A percentile compares a stretch with the other conserved stretches of the same genome.
Conservation (phyloP, 2,113 vertebrate species). For the Hipposideros armiger region DNA sequence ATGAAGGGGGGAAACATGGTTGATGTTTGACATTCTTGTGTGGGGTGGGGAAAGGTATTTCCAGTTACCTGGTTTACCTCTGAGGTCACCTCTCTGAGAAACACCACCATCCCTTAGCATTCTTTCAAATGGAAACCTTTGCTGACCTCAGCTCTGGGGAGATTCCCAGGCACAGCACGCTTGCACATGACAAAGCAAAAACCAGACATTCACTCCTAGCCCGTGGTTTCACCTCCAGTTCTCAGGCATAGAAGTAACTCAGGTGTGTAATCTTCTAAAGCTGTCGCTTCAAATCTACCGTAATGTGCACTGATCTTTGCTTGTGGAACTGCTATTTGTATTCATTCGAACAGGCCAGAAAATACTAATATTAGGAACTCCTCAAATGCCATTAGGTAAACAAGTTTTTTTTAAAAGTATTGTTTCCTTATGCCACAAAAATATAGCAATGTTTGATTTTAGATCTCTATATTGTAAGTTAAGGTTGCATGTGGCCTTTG, state of each 20-base stretch:
- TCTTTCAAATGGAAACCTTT: neutral
- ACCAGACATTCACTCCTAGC: neutral
- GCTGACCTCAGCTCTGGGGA: neutral
- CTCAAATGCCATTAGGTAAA: neutral
- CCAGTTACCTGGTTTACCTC: neutral
- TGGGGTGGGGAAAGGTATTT: neutral
- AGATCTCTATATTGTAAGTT: neutral
- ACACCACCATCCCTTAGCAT: neutral
- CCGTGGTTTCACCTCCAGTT: neutral
- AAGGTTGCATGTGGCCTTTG: neutral
- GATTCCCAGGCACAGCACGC: neutral
- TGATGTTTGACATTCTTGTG: neutral
- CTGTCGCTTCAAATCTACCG: neutral
- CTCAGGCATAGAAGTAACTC: neutral
- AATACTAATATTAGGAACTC: neutral
- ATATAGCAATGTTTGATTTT: neutral
- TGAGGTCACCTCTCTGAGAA: neutral
- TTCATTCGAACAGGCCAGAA: neutral
- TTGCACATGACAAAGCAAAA: neutral
- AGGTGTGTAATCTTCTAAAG: neutral
- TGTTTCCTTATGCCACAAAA: neutral
- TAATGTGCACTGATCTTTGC: neutral
- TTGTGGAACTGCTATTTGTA: neutral
- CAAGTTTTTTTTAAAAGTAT: neutral
- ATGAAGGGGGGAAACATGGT: neutral